These are phyloP conservation scores for Rhynchomys soricoides DNA, from an alignment of 2,113 vertebrate genomes.

Conservation along the genomic window DNA sequence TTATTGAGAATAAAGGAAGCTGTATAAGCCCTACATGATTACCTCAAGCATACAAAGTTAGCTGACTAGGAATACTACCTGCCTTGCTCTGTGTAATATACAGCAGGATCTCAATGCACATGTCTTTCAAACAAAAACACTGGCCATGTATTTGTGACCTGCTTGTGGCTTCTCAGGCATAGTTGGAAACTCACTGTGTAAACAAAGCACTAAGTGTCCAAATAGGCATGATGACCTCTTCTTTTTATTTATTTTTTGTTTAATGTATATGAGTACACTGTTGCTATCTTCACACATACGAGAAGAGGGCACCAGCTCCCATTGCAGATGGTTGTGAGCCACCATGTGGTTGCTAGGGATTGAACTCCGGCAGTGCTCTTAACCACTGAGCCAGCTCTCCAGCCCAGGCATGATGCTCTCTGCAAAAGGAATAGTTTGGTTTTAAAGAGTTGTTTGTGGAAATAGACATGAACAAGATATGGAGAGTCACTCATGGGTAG, in stretches of 20 bases:
- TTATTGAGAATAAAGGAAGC: background rate
- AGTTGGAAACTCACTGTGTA: rapidly evolving
- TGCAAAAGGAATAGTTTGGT: background rate
- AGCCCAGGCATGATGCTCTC: background rate
- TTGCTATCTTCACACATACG: no score
- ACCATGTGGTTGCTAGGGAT: no score
- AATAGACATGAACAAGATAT: background rate
- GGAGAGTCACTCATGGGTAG: background rate
- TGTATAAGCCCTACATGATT: background rate
- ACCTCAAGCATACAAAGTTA: background rate
- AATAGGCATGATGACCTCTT: background rate
- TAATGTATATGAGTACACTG: no score
- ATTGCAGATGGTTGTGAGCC: no score
- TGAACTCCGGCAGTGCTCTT: no score
- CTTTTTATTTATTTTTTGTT: no score
- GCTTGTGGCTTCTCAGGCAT: background rate
- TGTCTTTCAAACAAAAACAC: background rate
- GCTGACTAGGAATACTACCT: no score
- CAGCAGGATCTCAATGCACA: background rate
- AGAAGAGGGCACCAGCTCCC: no score
- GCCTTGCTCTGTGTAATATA: background rate
- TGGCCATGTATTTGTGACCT: background rate
- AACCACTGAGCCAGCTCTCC: no score
- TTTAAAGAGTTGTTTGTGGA: background rate
- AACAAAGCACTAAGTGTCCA: background rate